Evolutionary conservation across 2,113 vertebrate genomes (phyloP).

Genomic region (Caranx melampygus): DNA sequence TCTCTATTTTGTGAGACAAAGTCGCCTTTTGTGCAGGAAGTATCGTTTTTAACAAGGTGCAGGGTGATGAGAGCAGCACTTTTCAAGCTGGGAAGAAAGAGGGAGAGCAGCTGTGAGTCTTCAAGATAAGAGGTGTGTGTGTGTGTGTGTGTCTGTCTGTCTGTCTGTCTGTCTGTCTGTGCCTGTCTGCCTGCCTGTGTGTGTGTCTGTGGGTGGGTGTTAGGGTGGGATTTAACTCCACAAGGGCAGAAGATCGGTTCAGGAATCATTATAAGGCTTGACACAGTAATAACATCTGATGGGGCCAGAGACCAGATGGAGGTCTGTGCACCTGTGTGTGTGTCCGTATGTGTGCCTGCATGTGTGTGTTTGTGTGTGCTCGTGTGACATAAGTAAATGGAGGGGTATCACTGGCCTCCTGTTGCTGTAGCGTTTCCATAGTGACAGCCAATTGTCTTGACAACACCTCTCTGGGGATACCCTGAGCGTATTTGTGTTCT

Average conservation of each 20-base stretch:
- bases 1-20: slow-evolving; percentile 10
- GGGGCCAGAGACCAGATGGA: slow-evolving; percentile 31
- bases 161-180: neutral
- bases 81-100: slow-evolving; percentile 45
- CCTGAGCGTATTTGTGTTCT: slow-evolving; percentile 28
- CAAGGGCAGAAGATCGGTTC: neutral
- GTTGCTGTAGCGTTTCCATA: slow-evolving; percentile 67
- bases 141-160: neutral
- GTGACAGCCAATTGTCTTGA: slow-evolving; percentile 65
- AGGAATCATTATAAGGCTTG: slow-evolving; percentile 27
- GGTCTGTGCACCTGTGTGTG: slow-evolving; percentile 10
- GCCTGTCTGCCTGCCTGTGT: neutral
- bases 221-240: slow-evolving; percentile 29
- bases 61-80: slow-evolving; percentile 19
- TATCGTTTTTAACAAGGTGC: slow-evolving; percentile 2
- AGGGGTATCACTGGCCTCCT: slow-evolving; percentile 50
- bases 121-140: slow-evolving; percentile 37
- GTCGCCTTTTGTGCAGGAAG: slow-evolving; percentile 4
- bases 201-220: neutral
- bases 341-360: slow-evolving; percentile 4
- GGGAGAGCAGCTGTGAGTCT: slow-evolving; percentile 31
- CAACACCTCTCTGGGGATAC: slow-evolving; percentile 50
- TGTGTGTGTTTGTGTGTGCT: neutral
- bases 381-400: slow-evolving; percentile 38
- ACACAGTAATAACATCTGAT: slow-evolving; percentile 37